phyloP scores from a whole-genome alignment of 1,140 invertebrate species.

The Drosophila repleta region DNA sequence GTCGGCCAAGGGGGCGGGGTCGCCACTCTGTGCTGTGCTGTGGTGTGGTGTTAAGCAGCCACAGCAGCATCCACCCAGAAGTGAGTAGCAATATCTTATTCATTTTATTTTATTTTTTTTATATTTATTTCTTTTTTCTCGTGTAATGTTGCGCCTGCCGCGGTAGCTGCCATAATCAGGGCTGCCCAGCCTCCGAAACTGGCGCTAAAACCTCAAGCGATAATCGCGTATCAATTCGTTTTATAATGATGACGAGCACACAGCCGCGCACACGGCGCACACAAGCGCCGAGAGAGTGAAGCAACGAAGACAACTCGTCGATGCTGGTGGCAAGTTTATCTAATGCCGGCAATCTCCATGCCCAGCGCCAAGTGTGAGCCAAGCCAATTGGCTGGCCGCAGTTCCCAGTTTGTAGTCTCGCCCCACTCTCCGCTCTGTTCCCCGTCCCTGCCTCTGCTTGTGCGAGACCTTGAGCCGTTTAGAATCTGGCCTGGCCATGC shows the following conservation, averaged over 20 bases:
- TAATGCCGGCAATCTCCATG: slow-evolving; percentile 72
- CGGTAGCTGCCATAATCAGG: slow-evolving; percentile 67
- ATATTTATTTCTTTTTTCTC: slow-evolving; percentile 1
- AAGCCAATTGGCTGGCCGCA: slow-evolving; percentile 70
- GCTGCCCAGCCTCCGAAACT: slow-evolving; percentile 49
- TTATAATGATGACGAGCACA: slow-evolving; percentile 76
- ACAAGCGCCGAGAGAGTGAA: not conserved
- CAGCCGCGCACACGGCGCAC: slow-evolving; percentile 7
- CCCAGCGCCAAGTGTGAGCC: slow-evolving; percentile 71
- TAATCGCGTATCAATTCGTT: slow-evolving; percentile 80
- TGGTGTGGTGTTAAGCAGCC: slow-evolving; percentile 2
- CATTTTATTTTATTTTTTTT: not conserved
- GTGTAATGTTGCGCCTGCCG: slow-evolving; percentile 17
- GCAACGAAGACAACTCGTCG: slow-evolving; percentile 13
- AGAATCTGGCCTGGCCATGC: slow-evolving; percentile 37
- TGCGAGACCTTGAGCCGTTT: slow-evolving; percentile 69
- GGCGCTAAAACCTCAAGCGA: slow-evolving; percentile 78
- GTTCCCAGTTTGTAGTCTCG: slow-evolving; percentile 3
- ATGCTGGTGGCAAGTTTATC: slow-evolving; percentile 78
- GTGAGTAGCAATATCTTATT: slow-evolving; percentile 24
- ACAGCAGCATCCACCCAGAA: slow-evolving; percentile 28
- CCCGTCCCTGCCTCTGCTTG: not conserved
- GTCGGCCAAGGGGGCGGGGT: not conserved
- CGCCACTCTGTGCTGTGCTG: not conserved
- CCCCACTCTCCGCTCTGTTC: not conserved